Evolutionary conservation across 2,888 invertebrate species (phyloP).

Genomic region (Arenicola marina): DNA sequence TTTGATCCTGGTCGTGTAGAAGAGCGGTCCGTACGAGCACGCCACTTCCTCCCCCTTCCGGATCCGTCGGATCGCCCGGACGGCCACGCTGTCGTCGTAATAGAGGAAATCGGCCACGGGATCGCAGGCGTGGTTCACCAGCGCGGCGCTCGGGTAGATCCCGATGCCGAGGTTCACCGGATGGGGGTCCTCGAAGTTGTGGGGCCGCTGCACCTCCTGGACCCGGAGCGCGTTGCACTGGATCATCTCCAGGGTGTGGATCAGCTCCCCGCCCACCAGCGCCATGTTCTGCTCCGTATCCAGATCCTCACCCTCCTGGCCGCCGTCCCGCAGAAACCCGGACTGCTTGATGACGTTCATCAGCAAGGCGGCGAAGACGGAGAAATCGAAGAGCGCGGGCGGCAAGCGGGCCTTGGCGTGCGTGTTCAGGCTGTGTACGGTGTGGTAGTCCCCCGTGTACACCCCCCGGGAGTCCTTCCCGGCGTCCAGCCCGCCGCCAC

Average conservation of each 20-base stretch:
- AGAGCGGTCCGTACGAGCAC: constrained; percentile 73
- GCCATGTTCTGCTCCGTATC: constrained; percentile 1
- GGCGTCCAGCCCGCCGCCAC: background rate
- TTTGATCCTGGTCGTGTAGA: constrained; percentile 54
- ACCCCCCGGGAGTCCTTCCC: constrained; percentile 38
- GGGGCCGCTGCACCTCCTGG: constrained; percentile 62
- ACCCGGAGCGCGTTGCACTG: constrained; percentile 82
- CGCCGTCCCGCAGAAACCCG: constrained; percentile 21
- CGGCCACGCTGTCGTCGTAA: constrained; percentile 72
- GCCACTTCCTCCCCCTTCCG: constrained; percentile 73
- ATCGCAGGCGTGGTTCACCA: constrained; percentile 92
- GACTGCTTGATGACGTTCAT: constrained; percentile 45
- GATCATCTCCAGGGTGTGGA: constrained; percentile 79
- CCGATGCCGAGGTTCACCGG: constrained; percentile 73
- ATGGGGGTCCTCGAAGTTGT: constrained; percentile 46
- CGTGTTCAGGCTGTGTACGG: constrained; percentile 73
- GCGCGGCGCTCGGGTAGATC: constrained; percentile 82
- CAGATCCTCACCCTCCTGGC: background rate
- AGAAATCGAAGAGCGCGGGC: constrained; percentile 71
- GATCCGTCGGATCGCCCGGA: constrained; percentile 72
- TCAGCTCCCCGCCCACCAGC: constrained; percentile 69
- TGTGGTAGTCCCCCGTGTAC: constrained; percentile 61
- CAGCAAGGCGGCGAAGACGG: constrained; percentile 63
- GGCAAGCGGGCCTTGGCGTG: constrained; percentile 71
- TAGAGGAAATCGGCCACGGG: constrained; percentile 80